A percentile compares a stretch with the other conserved stretches of the same genome.
phyloP scores from a whole-genome alignment of 2,888 invertebrate species.

The Monoplex corrugatus region DNA sequence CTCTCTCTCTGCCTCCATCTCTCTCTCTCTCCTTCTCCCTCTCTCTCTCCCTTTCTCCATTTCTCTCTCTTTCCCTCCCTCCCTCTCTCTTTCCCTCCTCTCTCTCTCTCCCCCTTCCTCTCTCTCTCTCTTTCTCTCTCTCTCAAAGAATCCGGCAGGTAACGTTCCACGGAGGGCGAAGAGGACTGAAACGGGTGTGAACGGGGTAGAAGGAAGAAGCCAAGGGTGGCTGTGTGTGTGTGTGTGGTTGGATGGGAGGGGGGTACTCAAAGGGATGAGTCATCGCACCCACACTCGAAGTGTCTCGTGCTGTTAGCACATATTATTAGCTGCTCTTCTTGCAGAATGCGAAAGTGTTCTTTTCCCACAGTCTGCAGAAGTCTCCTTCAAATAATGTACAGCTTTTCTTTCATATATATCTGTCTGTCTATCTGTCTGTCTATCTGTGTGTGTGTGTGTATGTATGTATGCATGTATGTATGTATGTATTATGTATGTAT shows the following conservation, averaged over 20 bases:
- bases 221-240: background rate
- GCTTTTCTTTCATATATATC: no score
- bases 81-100: no score
- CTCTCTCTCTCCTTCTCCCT: constrained; percentile 23
- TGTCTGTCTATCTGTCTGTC: background rate
- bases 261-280: background rate
- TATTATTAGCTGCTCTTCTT: constrained; percentile 17
- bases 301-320: constrained; percentile 28
- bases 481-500: no score
- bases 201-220: background rate
- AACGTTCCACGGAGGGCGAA: background rate
- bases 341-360: background rate
- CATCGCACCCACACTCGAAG: constrained; percentile 15
- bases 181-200: background rate
- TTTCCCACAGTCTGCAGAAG: background rate
- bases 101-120: background rate
- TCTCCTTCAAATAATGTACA: background rate
- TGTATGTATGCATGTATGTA: no score
- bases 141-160: background rate
- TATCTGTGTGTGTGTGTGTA: no score
- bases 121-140: background rate
- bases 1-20: background rate
- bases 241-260: background rate
- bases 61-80: background rate
- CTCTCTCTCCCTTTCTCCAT: background rate